These are phyloP conservation scores for Ivindomyrus marchei DNA, from an alignment of 2,113 vertebrate genomes.

Conservation along the genomic window DNA sequence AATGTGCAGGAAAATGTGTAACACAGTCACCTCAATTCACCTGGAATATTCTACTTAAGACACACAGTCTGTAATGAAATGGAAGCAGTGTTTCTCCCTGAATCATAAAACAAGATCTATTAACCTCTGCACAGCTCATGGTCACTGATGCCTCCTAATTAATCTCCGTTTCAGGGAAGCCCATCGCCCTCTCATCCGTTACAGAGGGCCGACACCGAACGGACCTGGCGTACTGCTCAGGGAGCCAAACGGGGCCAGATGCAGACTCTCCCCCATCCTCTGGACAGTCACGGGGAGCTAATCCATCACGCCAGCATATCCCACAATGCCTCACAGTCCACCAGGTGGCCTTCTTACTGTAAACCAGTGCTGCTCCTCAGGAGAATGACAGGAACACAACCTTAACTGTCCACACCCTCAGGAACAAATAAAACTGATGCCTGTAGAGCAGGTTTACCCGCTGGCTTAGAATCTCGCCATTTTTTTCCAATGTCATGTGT, in stretches of 20 bases:
- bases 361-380: neutral
- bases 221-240: slow-evolving; percentile 43
- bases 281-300: slow-evolving; percentile 2
- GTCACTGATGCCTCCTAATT: slow-evolving; percentile 51
- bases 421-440: neutral
- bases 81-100: neutral
- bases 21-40: neutral
- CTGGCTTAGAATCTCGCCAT: neutral
- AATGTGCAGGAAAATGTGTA: neutral
- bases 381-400: neutral
- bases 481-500: neutral
- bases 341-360: neutral
- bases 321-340: neutral
- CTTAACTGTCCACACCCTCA: neutral
- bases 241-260: slow-evolving; percentile 42
- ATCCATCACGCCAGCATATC: neutral
- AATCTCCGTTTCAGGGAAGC: slow-evolving; percentile 45
- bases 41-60: neutral
- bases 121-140: slow-evolving; percentile 33
- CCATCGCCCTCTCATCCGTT: slow-evolving; percentile 47
- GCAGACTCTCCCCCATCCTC: slow-evolving; percentile 43
- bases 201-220: slow-evolving; percentile 12
- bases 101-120: slow-evolving; percentile 32
- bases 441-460: neutral
- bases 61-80: neutral